Evolutionary conservation across 2,113 vertebrate genomes (phyloP).

Genomic region (Silurus meridionalis): DNA sequence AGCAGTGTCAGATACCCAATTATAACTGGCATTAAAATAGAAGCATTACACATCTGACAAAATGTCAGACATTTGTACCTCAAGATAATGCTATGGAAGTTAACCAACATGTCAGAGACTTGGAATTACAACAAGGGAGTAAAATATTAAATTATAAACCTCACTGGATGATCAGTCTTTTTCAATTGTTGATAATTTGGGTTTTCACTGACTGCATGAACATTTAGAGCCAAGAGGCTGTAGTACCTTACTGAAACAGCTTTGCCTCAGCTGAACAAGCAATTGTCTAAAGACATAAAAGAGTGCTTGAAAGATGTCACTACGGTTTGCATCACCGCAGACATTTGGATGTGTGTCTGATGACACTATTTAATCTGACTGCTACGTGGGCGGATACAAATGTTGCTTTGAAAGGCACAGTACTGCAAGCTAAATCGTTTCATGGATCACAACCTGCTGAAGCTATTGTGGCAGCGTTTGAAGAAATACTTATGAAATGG

Average conservation of each 20-base stretch:
- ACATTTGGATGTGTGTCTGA: constrained; percentile 1
- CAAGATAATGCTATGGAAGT: not conserved
- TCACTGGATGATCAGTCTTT: not conserved
- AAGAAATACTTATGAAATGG: not conserved
- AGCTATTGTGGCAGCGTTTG: not conserved
- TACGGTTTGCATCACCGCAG: not conserved
- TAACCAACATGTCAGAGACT: not conserved
- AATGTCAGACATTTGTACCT: not conserved
- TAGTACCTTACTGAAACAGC: not conserved
- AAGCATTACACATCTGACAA: not conserved
- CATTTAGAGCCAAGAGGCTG: not conserved
- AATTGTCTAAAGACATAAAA: not conserved
- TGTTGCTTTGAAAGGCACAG: not conserved
- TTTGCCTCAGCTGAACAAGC: not conserved
- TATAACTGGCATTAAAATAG: not conserved
- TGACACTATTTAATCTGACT: constrained; percentile 9
- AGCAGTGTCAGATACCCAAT: not conserved
- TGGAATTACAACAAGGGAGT: not conserved
- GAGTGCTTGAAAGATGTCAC: not conserved
- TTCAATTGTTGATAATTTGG: not conserved
- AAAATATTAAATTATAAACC: not conserved
- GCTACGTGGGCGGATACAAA: not conserved
- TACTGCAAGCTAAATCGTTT: not conserved
- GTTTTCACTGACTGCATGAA: constrained; percentile 5
- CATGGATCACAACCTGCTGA: not conserved